Conservation (phyloP, 1,140 invertebrate genomes). For the Homarus americanus region DNA sequence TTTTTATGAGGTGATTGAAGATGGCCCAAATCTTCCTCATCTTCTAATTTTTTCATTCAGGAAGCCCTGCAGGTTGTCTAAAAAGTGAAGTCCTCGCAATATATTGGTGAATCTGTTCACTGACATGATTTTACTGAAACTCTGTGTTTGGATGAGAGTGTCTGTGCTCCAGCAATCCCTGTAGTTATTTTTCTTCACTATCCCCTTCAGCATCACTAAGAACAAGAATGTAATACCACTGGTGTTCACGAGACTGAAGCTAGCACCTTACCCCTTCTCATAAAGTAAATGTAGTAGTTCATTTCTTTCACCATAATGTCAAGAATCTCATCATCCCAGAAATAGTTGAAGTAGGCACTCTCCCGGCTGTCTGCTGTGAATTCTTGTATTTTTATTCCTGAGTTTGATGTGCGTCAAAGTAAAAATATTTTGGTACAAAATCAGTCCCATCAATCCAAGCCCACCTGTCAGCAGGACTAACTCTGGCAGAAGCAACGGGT, state of each 20-base stretch:
- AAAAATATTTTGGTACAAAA: not conserved
- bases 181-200: not conserved
- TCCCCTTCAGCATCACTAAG: not conserved
- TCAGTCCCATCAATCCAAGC: constrained; percentile 5
- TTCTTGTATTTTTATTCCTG: constrained; percentile 22
- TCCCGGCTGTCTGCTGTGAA: constrained; percentile 7
- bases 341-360: constrained; percentile 3
- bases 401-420: constrained; percentile 13
- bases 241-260: constrained; percentile 1
- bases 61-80: not conserved
- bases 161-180: not conserved
- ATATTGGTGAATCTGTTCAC: not conserved
- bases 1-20: not conserved
- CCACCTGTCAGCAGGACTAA: constrained; percentile 9
- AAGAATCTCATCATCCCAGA: constrained; percentile 8
- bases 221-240: constrained; percentile 4
- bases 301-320: not conserved
- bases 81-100: not conserved
- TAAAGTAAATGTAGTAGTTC: constrained; percentile 3
- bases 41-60: not conserved
- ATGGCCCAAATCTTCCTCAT: not conserved
- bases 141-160: not conserved
- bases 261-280: constrained; percentile 19
- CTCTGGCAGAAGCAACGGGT: not conserved
- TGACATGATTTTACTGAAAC: not conserved